Percentiles rank a stretch among this genome's conserved stretches.
Evolutionary conservation across 2,113 vertebrate genomes (phyloP).

Genomic region (Hemibates koningsi): DNA sequence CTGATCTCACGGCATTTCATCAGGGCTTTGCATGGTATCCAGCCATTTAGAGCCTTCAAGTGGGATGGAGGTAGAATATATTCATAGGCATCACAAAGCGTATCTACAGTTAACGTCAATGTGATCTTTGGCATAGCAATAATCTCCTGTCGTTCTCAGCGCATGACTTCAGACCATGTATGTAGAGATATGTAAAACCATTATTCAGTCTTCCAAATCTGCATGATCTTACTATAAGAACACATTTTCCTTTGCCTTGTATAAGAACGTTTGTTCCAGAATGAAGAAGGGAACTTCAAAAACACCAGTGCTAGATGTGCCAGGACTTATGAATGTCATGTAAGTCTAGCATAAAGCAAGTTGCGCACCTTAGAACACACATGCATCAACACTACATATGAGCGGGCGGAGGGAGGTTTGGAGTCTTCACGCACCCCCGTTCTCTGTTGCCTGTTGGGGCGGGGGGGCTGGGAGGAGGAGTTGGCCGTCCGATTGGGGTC

Average conservation of each 20-base stretch:
- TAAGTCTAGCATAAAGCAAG: neutral
- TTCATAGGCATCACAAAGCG: neutral
- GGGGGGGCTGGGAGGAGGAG: no score
- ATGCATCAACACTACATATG: no score
- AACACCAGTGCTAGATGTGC: neutral
- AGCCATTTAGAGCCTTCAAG: neutral
- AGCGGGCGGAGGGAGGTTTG: no score
- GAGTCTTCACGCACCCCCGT: no score
- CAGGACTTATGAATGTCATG: neutral
- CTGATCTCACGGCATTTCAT: neutral
- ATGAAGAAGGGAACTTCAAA: neutral
- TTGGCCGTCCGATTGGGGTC: no score
- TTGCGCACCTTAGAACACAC: neutral
- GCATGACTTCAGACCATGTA: neutral
- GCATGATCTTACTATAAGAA: neutral
- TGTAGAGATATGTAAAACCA: neutral
- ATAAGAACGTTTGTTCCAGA: neutral
- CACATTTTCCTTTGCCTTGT: neutral
- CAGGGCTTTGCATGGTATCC: neutral
- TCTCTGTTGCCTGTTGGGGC: no score
- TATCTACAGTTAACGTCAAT: neutral
- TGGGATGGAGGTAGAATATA: neutral
- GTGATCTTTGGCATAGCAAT: neutral
- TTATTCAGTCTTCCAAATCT: neutral
- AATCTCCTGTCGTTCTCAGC: neutral